Percentiles rank a stretch among this genome's conserved stretches.
Conservation (phyloP, 37 sponge, comb jelly and placozoan species). For the Cliona cf. orientalis region DNA sequence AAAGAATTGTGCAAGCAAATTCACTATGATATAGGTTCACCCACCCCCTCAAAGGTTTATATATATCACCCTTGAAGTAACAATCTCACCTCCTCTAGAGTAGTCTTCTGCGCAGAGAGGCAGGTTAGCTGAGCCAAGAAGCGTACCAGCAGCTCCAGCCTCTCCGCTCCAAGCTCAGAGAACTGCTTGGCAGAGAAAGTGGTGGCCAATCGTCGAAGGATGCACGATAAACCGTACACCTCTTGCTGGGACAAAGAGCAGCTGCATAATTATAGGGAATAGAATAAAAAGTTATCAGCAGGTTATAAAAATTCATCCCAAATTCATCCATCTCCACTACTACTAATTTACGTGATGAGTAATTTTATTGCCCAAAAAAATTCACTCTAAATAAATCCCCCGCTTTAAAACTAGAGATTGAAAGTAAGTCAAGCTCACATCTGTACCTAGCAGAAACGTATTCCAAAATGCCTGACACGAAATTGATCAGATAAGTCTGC, state of each 20-base stretch:
- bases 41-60: too few relatives aligned
- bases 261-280: constrained; percentile 20
- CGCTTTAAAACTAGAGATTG: too few relatives aligned
- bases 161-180: background rate
- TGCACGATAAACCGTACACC: constrained; percentile 46
- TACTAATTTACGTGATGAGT: too few relatives aligned
- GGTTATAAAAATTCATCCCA: too few relatives aligned
- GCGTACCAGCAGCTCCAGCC: constrained; percentile 16
- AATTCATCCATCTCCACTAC: too few relatives aligned
- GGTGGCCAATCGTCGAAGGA: constrained; percentile 29
- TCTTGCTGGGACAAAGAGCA: constrained; percentile 31
- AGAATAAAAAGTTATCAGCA: too few relatives aligned
- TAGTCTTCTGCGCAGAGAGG: constrained; percentile 33
- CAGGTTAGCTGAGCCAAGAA: constrained; percentile 43
- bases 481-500: constrained; percentile 27
- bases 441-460: constrained; percentile 33
- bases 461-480: constrained; percentile 33
- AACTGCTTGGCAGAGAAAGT: constrained; percentile 25
- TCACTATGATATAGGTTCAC: too few relatives aligned
- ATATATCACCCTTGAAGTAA: too few relatives aligned
- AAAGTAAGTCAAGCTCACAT: too few relatives aligned
- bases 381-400: too few relatives aligned
- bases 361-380: too few relatives aligned
- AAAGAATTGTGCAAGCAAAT: too few relatives aligned
- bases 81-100: constrained; percentile 5